Base-by-base conservation (phyloP, 2,888 invertebrate species). In the Panopea generosa region DNA sequence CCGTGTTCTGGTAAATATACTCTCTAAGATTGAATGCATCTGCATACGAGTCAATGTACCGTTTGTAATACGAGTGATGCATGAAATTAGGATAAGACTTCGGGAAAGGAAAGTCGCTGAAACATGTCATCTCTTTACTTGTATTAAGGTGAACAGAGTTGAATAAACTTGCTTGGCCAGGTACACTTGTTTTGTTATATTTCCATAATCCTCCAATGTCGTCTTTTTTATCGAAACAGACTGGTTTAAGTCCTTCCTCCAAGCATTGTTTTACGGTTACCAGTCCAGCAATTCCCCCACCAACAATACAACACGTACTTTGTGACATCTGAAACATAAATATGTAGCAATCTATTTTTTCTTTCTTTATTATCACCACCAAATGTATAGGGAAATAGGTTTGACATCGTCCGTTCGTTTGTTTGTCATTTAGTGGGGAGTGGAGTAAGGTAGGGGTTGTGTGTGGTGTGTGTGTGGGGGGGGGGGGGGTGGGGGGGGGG, bases 31-130 rank as follows among this genome's bases (percentile, higher is more conserved):
- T 16, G 16, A 40, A 40, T 11, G 7, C 9, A 16, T 40, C 16
- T 40, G 40, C 16, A 40, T 11, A 40, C 9, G 7, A 7, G 40
- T 40, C 9, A 16, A 40, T 40, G 40, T 40, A 40, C 40, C 16
- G 40, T 11, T 16, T 7, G 40, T 11, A 40, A 11, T 40, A 16
- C 9, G 40, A 40, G 40, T 40, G 40, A 40, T 40, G 40, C 40
- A 40, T 40, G 40, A 40, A 40, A 40, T 40, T 40, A 7, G 40
- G 40, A 16, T 11, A 40, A 11, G 40, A 40, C 40, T 40, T 40
- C 40, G 40, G 40, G 40, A 7, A 40, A 40, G 40, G 40, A 40
- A 40, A 40, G 40, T 40, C 40, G 16, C 40, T 40, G 40, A 40
- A 40, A 16, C 40, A 40, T 7, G 40, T 11, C 40, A 40, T 40